Conservation (phyloP, 2,888 invertebrate species). For the Drosophila mayaguana region DNA sequence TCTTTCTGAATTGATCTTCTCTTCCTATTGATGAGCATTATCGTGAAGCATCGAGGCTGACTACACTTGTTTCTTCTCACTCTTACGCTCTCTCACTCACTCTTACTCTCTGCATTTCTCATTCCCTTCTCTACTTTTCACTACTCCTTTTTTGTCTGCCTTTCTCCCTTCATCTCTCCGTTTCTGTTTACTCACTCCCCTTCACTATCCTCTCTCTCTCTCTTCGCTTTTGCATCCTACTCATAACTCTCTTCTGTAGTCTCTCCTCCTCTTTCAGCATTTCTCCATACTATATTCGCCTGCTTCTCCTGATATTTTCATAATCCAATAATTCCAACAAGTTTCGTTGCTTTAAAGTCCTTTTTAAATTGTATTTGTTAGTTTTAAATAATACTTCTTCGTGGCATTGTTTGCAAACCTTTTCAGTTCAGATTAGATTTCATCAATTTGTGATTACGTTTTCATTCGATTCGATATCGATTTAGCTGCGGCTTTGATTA, state of each 20-base stretch:
- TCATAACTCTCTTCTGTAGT: not conserved
- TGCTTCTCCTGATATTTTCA: not conserved
- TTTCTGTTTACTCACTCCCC: not conserved
- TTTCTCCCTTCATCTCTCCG: not conserved
- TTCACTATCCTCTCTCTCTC: too few relatives aligned
- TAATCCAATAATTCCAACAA: not conserved
- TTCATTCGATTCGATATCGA: not conserved
- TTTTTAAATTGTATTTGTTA: not conserved
- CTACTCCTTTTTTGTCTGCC: not conserved
- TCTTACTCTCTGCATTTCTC: not conserved
- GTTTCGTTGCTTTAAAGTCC: not conserved
- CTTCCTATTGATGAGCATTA: too few relatives aligned
- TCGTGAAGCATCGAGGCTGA: too few relatives aligned
- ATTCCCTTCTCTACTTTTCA: not conserved
- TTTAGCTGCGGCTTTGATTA: slow-evolving; percentile 5
- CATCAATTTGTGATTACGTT: slow-evolving; percentile 3
- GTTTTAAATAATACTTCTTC: not conserved
- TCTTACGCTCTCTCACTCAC: too few relatives aligned
- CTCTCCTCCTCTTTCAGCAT: not conserved
- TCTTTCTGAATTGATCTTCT: too few relatives aligned
- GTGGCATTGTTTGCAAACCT: not conserved
- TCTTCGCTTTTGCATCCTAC: too few relatives aligned
- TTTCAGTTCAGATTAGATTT: not conserved
- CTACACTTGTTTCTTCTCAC: too few relatives aligned
- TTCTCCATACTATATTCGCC: not conserved